These are phyloP conservation scores for Ligdia adustata DNA, from an alignment of 2,888 invertebrate genomes.

Conservation along the genomic window DNA sequence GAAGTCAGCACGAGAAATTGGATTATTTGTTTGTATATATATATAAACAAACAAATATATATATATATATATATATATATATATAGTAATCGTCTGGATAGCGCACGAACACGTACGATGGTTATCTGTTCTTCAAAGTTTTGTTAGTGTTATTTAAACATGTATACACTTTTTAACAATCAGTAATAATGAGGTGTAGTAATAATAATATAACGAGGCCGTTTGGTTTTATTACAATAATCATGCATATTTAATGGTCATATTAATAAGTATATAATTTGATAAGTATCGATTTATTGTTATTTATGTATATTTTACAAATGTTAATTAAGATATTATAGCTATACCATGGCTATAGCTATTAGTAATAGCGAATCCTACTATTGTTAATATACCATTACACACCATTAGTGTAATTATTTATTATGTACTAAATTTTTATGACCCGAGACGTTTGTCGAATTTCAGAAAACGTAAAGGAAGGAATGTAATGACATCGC, in stretches of 20 bases:
- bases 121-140: too few relatives aligned
- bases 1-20: too few relatives aligned
- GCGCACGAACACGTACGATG: too few relatives aligned
- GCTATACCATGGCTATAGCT: constrained; percentile 32
- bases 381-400: not conserved
- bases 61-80: too few relatives aligned
- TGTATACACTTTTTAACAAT: not conserved
- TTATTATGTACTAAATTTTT: not conserved
- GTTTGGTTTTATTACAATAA: constrained; percentile 8
- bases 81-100: too few relatives aligned
- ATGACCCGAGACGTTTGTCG: not conserved
- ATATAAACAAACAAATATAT: too few relatives aligned
- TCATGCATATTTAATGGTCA: constrained; percentile 4
- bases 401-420: not conserved
- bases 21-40: too few relatives aligned
- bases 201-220: constrained; percentile 2
- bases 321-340: constrained; percentile 24
- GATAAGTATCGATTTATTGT: constrained; percentile 3
- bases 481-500: too few relatives aligned
- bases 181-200: constrained; percentile 4
- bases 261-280: constrained; percentile 4
- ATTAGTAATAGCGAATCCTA: constrained; percentile 7
- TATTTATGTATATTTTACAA: constrained; percentile 5
- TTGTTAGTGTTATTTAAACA: too few relatives aligned
- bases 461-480: not conserved